A percentile compares a stretch with the other conserved stretches of the same genome.
phyloP scores from a whole-genome alignment of 2,888 invertebrate genomes.

The Sylvicola cinctus region DNA sequence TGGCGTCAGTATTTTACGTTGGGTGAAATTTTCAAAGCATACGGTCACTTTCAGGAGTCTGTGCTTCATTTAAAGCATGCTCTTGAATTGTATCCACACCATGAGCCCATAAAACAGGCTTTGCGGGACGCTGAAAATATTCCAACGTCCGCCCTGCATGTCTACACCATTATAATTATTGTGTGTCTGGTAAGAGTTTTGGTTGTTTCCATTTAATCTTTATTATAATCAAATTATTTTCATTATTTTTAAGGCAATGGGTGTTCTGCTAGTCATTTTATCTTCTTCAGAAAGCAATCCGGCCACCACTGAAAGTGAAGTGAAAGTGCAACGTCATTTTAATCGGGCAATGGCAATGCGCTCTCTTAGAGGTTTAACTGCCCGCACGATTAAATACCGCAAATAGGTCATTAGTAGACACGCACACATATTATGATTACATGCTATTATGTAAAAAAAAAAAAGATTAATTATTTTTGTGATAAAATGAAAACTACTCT shows the following conservation, averaged over 20 bases:
- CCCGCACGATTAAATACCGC: slow-evolving; percentile 10
- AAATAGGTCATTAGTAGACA: neutral
- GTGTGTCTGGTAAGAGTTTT: slow-evolving; percentile 48
- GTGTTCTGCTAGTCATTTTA: slow-evolving; percentile 62
- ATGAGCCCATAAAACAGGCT: slow-evolving; percentile 59
- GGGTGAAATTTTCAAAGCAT: slow-evolving; percentile 79
- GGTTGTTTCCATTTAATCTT: neutral
- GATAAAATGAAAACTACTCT: no score
- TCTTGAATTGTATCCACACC: slow-evolving; percentile 64
- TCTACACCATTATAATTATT: slow-evolving; percentile 72
- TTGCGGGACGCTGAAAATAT: slow-evolving; percentile 64
- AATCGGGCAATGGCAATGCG: slow-evolving; percentile 81
- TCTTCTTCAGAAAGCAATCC: slow-evolving; percentile 39
- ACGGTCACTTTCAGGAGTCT: slow-evolving; percentile 77
- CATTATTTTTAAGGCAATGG: slow-evolving; percentile 39
- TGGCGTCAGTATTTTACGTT: slow-evolving; percentile 86
- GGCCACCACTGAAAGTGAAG: slow-evolving; percentile 23
- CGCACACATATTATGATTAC: no score
- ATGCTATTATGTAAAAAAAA: no score
- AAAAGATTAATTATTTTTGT: no score
- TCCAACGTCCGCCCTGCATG: slow-evolving; percentile 60
- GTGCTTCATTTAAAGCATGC: slow-evolving; percentile 64
- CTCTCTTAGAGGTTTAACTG: slow-evolving; percentile 38
- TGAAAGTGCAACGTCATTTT: slow-evolving; percentile 61
- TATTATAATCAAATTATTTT: neutral